phyloP scores from a whole-genome alignment of 1,140 invertebrate genomes.

The Hermetia illucens region DNA sequence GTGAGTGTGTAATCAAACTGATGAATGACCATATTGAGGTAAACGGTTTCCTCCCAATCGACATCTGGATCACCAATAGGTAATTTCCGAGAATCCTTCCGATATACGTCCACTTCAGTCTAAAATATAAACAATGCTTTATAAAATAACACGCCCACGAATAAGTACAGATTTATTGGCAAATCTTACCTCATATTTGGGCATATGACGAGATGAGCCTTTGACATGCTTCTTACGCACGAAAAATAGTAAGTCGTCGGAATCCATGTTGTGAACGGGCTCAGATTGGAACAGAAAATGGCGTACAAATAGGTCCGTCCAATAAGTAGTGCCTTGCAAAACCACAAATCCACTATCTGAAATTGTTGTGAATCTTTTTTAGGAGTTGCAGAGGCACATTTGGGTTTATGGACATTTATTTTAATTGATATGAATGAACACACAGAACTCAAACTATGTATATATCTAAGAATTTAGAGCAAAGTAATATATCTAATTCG shows the following conservation, averaged over 20 bases:
- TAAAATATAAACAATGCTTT: conserved; percentile 28
- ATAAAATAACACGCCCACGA: no score
- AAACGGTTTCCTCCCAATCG: conserved; percentile 99
- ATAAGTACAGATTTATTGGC: conserved; percentile 4
- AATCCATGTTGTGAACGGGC: conserved; percentile 56
- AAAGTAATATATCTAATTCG: no score
- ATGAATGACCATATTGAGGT: conserved; percentile 95
- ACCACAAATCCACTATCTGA: conserved; percentile 79
- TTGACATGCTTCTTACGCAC: conserved; percentile 84
- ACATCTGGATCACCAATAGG: conserved; percentile 90
- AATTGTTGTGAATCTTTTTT: conserved; percentile 15
- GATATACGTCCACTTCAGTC: conserved; percentile 90
- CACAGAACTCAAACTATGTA: no score
- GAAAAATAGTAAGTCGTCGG: conserved; percentile 92
- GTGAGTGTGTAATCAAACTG: conserved; percentile 97
- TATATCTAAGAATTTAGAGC: no score
- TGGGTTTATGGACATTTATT: no score
- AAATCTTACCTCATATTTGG: conserved; percentile 67
- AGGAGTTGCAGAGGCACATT: no score
- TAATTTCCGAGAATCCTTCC: conserved; percentile 90
- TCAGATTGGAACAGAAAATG: conserved; percentile 85
- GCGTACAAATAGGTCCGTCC: conserved; percentile 89
- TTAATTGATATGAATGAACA: no score
- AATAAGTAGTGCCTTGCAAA: conserved; percentile 83
- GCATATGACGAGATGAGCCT: conserved; percentile 66